phyloP scores from a whole-genome alignment of 92 coral and sea anemone genomes.

The Palythoa grandis region DNA sequence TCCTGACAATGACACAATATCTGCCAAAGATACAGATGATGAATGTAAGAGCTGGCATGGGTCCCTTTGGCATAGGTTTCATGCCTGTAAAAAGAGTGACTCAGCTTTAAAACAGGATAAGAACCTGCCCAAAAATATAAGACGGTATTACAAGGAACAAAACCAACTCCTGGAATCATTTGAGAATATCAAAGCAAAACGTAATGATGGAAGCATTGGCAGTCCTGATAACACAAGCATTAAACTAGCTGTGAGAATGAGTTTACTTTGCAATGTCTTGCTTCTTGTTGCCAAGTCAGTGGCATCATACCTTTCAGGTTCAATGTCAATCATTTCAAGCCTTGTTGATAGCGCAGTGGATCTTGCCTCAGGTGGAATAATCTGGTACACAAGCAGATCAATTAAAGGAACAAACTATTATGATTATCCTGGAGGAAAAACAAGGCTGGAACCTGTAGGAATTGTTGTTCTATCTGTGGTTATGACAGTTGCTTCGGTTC shows the following conservation, averaged over 20 bases:
- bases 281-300: conserved; percentile 80
- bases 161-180: conserved; percentile 62
- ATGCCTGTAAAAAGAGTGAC: conserved; percentile 2
- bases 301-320: conserved; percentile 88
- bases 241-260: conserved; percentile 65
- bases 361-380: conserved; percentile 80
- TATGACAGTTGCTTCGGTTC: conserved; percentile 96
- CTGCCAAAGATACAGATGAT: conserved; percentile 31
- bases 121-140: conserved; percentile 71
- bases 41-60: conserved; percentile 28
- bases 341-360: conserved; percentile 95
- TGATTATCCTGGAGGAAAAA: conserved; percentile 93
- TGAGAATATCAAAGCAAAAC: conserved; percentile 34
- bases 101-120: conserved; percentile 25
- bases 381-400: conserved; percentile 88
- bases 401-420: conserved; percentile 87
- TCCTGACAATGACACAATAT: conserved; percentile 71
- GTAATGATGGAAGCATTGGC: not conserved
- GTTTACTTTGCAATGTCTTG: conserved; percentile 74
- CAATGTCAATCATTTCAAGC: conserved; percentile 96
- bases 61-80: not conserved
- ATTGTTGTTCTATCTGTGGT: conserved; percentile 88
- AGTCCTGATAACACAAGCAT: conserved; percentile 26
- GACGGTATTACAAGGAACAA: conserved; percentile 82
- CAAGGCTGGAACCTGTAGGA: conserved; percentile 88